Evolutionary conservation across 2,113 vertebrate genomes (phyloP).

Genomic region (Lagopus muta): DNA sequence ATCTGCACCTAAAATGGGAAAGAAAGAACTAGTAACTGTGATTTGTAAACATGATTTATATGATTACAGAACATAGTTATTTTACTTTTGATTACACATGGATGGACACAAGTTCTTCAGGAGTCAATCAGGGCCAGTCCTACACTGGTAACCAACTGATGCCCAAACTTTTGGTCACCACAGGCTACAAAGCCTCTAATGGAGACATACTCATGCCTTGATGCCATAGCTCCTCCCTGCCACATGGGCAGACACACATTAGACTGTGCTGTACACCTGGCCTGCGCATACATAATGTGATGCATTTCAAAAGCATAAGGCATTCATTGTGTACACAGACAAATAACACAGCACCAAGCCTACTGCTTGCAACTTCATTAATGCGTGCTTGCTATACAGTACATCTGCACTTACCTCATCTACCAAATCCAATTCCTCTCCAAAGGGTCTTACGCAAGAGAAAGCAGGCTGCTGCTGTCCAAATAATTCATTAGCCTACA

Average conservation of each 20-base stretch:
- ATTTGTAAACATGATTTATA: not conserved
- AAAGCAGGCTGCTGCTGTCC: not conserved
- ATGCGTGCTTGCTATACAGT: not conserved
- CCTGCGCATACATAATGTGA: fast-evolving
- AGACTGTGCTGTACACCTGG: not conserved
- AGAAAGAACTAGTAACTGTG: not conserved
- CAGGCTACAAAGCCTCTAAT: not conserved
- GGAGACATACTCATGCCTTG: not conserved
- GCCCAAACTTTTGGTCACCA: not conserved
- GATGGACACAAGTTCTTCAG: not conserved
- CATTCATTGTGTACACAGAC: not conserved
- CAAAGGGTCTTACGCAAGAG: not conserved
- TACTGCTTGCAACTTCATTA: not conserved
- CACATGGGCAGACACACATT: not conserved
- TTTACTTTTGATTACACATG: not conserved
- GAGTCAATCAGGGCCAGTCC: not conserved
- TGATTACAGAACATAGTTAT: not conserved
- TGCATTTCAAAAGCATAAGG: not conserved
- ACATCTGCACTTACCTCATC: not conserved
- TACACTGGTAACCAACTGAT: not conserved
- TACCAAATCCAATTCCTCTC: not conserved
- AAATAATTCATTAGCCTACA: not conserved
- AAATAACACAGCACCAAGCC: not conserved
- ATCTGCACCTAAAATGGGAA: constrained; percentile 68
- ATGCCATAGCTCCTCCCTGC: not conserved